Evolutionary conservation across 1,140 invertebrate species (phyloP), one percentile per base, ranked within the genome.

Genomic region (Phocides pigmalion): DNA sequence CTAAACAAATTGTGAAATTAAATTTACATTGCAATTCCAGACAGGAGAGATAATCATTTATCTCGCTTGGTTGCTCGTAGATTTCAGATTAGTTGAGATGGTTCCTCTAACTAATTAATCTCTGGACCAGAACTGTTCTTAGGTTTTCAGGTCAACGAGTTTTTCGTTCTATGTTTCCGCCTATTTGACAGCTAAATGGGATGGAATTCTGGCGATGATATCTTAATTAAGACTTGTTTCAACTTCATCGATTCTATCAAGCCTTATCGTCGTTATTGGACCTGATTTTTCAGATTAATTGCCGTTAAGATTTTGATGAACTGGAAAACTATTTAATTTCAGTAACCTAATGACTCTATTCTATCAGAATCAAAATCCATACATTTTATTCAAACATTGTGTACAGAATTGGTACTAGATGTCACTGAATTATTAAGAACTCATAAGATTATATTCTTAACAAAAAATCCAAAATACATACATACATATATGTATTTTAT

Each of bases 101-200:
- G 82, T 87, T 82, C 70, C 77, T 63, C 65, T 56, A 67, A 82
- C 76, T 87, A 87, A 90, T 89, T 90, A 90, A 90, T 87, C 77
- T 84, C 79, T 75, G 65, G 74, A 68, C 70, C 62, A 66, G 76
- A 81, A 76, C 69, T 70, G 70, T 68, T 81, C 72, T 79, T 67
- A 76, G 72, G 74, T 82, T 85, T 76, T 79, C 73, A 76, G 81
- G 78, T 73, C 69, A 68, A 63, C 35, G 66, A 63, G 59, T 68
- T 68, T 68, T 58, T 63, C 51, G 37, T 63, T 47, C 51, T 47
- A 54, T 58, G 53, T 62, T 63, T 50, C 66, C 59, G 44, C 51
- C 39, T 56, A 53, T 63, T 68, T 63, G 61, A 51, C 46, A 62
- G 54, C 62, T 54, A 58, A 68, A 68, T 68, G 25, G 66, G 39